These are phyloP conservation scores for Colletes latitarsis DNA, from an alignment of 1,140 invertebrate species.

Conservation along the genomic window DNA sequence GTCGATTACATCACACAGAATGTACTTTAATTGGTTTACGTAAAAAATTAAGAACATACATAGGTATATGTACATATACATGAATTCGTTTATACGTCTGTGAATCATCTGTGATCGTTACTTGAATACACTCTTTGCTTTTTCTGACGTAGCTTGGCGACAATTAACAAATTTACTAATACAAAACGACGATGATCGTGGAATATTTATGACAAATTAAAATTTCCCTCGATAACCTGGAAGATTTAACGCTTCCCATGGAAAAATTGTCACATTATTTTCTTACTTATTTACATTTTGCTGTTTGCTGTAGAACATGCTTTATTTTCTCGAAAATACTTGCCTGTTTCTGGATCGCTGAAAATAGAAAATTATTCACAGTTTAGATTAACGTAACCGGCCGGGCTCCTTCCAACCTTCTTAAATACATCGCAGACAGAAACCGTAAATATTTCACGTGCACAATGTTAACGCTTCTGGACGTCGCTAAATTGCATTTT, in stretches of 20 bases:
- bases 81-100: neutral
- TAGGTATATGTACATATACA: too few relatives aligned
- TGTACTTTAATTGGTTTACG: too few relatives aligned
- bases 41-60: too few relatives aligned
- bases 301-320: neutral
- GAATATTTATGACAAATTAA: conserved; percentile 11
- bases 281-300: neutral
- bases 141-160: neutral
- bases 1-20: too few relatives aligned
- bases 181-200: neutral
- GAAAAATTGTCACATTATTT: too few relatives aligned
- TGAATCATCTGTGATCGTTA: neutral
- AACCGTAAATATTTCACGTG: conserved; percentile 22
- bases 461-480: neutral
- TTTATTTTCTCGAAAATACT: neutral
- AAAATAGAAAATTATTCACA: conserved; percentile 7
- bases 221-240: too few relatives aligned
- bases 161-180: neutral
- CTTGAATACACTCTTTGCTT: neutral
- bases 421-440: too few relatives aligned
- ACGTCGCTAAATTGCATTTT: neutral
- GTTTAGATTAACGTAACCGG: neutral
- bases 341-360: neutral
- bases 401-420: neutral
- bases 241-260: too few relatives aligned